Evolutionary conservation across 2,113 vertebrate genomes (phyloP).

Genomic region (Corydoras maculifer): DNA sequence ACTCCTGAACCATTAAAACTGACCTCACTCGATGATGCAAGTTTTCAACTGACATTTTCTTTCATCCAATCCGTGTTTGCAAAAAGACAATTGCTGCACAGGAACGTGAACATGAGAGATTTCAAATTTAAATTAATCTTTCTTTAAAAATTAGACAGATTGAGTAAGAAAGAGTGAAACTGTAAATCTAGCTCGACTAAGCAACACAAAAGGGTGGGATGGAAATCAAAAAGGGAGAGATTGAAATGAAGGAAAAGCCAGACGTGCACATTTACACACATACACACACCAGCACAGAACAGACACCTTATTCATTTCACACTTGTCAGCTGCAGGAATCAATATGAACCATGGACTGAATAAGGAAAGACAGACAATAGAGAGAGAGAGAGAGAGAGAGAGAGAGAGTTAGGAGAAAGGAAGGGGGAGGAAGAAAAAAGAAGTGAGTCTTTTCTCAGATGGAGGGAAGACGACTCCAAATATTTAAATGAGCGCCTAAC

Average conservation of each 20-base stretch:
- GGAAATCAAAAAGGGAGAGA: neutral
- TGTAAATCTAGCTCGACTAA: neutral
- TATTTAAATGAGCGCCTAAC: slow-evolving; percentile 22
- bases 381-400: slow-evolving; percentile 3
- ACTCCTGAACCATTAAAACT: too few relatives aligned
- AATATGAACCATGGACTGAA: slow-evolving; percentile 42
- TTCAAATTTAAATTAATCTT: neutral
- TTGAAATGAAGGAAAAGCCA: slow-evolving; percentile 7
- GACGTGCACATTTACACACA: slow-evolving; percentile 14
- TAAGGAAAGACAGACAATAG: slow-evolving; percentile 46
- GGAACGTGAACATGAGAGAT: slow-evolving; percentile 13
- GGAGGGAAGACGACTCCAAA: slow-evolving; percentile 1
- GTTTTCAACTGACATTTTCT: neutral
- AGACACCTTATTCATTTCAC: slow-evolving; percentile 50
- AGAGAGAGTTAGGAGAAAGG: neutral
- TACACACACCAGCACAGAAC: slow-evolving; percentile 32
- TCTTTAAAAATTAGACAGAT: slow-evolving; percentile 1
- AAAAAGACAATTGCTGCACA: neutral
- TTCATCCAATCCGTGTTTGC: neutral
- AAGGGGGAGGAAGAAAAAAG: slow-evolving; percentile 7
- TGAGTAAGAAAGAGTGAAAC: slow-evolving; percentile 11
- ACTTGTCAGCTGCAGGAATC: slow-evolving; percentile 48
- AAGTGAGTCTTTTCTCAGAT: slow-evolving; percentile 8
- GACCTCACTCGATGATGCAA: neutral
- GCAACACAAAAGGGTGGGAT: slow-evolving; percentile 9